These are phyloP conservation scores for Falcaria lacertinaria DNA, from an alignment of 2,888 invertebrate species.

Conservation along the genomic window DNA sequence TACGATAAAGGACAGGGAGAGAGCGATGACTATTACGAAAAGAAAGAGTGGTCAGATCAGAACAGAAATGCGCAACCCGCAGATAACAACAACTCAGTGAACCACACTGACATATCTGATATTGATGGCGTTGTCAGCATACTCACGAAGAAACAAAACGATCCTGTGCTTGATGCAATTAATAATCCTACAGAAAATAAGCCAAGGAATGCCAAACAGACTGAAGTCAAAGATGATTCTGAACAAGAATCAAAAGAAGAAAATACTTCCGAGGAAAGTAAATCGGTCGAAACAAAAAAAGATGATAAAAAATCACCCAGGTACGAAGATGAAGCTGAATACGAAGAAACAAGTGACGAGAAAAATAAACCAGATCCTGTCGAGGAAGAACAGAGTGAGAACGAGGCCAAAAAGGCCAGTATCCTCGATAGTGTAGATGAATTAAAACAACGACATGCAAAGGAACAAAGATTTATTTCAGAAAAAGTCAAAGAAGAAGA, in stretches of 20 bases:
- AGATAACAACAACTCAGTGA: constrained; percentile 18
- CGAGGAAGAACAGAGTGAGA: constrained; percentile 47
- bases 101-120: constrained; percentile 45
- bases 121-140: constrained; percentile 63
- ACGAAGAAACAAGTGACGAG: constrained; percentile 38
- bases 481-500: constrained; percentile 64
- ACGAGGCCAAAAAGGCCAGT: constrained; percentile 54
- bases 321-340: constrained; percentile 39
- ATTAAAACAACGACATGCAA: constrained; percentile 57
- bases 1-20: constrained; percentile 56
- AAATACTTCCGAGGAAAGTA: constrained; percentile 6
- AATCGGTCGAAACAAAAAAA: constrained; percentile 13
- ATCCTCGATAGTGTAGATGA: constrained; percentile 62
- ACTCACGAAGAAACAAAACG: constrained; percentile 35
- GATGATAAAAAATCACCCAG: constrained; percentile 13
- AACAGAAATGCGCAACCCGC: constrained; percentile 31
- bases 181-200: constrained; percentile 13
- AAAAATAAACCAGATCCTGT: constrained; percentile 28
- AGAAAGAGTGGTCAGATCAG: constrained; percentile 63
- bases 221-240: constrained; percentile 11
- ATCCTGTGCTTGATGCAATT: constrained; percentile 28
- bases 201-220: constrained; percentile 7
- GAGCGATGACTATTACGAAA: constrained; percentile 60
- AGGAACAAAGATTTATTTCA: constrained; percentile 55
- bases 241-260: constrained; percentile 7